Evolutionary conservation across 2,797 vertebrate genomes (phyloP).

Genomic region (Tiaroga cobitis): DNA sequence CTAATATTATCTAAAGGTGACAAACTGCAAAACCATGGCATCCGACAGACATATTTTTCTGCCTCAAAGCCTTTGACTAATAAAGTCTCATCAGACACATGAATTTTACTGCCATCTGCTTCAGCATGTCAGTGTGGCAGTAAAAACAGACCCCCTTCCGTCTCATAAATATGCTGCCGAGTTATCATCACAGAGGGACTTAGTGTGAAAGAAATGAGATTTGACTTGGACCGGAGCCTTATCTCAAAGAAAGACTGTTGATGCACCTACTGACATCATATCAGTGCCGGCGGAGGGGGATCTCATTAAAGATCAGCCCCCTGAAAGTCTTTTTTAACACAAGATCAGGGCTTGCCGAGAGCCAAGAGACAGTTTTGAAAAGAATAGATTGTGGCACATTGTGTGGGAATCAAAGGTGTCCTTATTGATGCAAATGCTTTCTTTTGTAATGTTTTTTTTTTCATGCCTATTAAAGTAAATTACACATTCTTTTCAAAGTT

Average conservation of each 20-base stretch:
- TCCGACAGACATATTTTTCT: slow-evolving; percentile 34
- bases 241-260: slow-evolving; percentile 23
- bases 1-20: slow-evolving; percentile 43
- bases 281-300: slow-evolving; percentile 42
- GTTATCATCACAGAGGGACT: slow-evolving; percentile 67
- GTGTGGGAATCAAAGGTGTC: slow-evolving; percentile 11
- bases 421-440: background rate
- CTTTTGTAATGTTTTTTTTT: background rate
- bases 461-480: background rate
- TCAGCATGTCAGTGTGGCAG: slow-evolving; percentile 68
- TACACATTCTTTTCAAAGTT: background rate
- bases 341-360: slow-evolving; percentile 28
- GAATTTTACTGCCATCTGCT: slow-evolving; percentile 75
- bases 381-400: slow-evolving; percentile 2
- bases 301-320: slow-evolving; percentile 43
- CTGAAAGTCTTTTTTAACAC: slow-evolving; percentile 26
- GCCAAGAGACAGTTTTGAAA: slow-evolving; percentile 40
- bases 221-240: slow-evolving; percentile 26
- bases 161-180: slow-evolving; percentile 75
- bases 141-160: slow-evolving; percentile 66
- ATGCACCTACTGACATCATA: slow-evolving; percentile 36
- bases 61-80: slow-evolving; percentile 36
- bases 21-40: slow-evolving; percentile 24
- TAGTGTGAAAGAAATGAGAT: slow-evolving; percentile 50
- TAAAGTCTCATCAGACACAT: slow-evolving; percentile 47